Percentiles rank a stretch among this genome's conserved stretches.
phyloP scores from a whole-genome alignment of 2,888 invertebrate genomes.

The Drosophila antonietae region DNA sequence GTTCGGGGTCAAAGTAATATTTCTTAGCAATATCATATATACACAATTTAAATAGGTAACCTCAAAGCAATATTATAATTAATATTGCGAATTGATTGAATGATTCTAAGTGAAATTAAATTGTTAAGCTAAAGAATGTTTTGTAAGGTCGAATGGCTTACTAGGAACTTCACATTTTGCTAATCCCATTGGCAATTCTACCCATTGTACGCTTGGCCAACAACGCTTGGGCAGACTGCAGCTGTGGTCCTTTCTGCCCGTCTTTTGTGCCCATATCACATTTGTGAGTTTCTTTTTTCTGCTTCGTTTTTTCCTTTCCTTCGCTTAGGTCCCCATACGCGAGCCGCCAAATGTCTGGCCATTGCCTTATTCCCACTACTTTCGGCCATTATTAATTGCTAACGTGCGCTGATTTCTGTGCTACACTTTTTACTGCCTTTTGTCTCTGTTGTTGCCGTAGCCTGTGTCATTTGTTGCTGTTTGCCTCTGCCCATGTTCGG shows the following conservation, averaged over 20 bases:
- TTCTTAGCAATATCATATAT: too few species aligned
- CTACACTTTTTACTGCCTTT: slow-evolving; percentile 62
- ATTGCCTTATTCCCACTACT: slow-evolving; percentile 60
- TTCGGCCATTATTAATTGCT: slow-evolving; percentile 77
- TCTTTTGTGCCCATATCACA: slow-evolving; percentile 56
- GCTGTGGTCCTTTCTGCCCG: slow-evolving; percentile 40
- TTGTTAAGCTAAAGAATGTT: too few species aligned
- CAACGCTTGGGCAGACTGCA: slow-evolving; percentile 40
- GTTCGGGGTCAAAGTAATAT: too few species aligned
- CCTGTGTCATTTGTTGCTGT: slow-evolving; percentile 63
- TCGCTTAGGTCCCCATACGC: slow-evolving; percentile 66
- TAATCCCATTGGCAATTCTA: slow-evolving; percentile 9
- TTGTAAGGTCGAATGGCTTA: neutral
- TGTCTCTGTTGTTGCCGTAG: slow-evolving; percentile 16
- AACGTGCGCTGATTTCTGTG: slow-evolving; percentile 79
- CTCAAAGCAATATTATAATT: too few species aligned
- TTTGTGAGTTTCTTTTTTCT: slow-evolving; percentile 16
- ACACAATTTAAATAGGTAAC: too few species aligned
- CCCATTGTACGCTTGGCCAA: slow-evolving; percentile 21
- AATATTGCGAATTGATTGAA: too few species aligned
- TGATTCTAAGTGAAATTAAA: too few species aligned
- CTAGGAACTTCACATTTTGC: neutral
- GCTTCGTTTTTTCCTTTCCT: slow-evolving; percentile 12
- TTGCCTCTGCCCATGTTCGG: slow-evolving; percentile 43
- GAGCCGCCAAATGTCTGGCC: slow-evolving; percentile 63